Evolutionary conservation across 2,113 vertebrate genomes (phyloP).

Genomic region (Protobothrops flavoviridis): DNA sequence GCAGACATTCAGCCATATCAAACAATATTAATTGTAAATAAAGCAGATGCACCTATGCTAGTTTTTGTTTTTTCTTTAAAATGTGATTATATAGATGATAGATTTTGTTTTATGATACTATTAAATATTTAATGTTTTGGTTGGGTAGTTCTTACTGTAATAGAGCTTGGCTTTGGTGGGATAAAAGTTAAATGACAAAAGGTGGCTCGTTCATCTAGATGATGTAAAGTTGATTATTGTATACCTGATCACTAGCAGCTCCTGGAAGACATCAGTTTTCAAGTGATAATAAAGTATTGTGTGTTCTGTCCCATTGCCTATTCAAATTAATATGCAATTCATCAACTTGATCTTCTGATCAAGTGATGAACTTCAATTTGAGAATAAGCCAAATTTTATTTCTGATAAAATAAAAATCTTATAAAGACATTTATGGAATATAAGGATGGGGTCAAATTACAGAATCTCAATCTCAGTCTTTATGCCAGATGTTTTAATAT

Average conservation of each 20-base stretch:
- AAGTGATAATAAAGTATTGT: not conserved
- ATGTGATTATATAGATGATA: slow-evolving; percentile 35
- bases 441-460: too few relatives aligned
- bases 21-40: slow-evolving; percentile 60
- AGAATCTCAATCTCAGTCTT: not conserved
- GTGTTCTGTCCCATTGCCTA: not conserved
- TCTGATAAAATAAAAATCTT: not conserved
- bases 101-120: not conserved
- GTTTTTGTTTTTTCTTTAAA: slow-evolving; percentile 48
- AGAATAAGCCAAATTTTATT: not conserved
- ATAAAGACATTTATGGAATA: not conserved
- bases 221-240: not conserved
- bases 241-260: not conserved
- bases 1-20: slow-evolving; percentile 53
- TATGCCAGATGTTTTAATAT: not conserved
- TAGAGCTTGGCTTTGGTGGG: not conserved
- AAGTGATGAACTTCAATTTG: not conserved
- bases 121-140: slow-evolving; percentile 10
- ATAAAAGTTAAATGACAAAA: not conserved
- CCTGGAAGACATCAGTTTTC: not conserved
- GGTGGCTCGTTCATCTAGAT: not conserved
- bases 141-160: not conserved
- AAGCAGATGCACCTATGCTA: slow-evolving; percentile 51
- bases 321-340: not conserved
- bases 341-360: not conserved